Evolutionary conservation across 2,113 vertebrate species (phyloP), one percentile per base, ranked within the genome.

Genomic region (Charadrius vociferus): DNA sequence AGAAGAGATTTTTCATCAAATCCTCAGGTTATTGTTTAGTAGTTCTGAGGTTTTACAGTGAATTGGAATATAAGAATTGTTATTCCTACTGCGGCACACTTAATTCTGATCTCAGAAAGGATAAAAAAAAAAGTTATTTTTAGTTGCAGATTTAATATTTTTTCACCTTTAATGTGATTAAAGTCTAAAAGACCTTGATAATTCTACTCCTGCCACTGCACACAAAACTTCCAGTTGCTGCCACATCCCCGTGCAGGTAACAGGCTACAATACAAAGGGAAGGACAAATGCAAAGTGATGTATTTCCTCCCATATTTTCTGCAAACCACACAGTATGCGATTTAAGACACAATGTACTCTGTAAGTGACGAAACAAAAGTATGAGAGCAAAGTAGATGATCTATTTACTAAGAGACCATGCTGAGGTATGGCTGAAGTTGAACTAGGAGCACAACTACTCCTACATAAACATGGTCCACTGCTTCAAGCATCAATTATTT

Each of bases 91-190:
- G n/a, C 10, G 19, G 49, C 26, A 80, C 34, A 43, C 43, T 85
- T 80, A 74, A 92, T 95, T 94, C 85, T 73, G 78, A 92, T 92
- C 70, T 85, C 47, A 55, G 34, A 75, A 86, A 82, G 81, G 83
- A 78, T 86, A 55, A 53, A 74, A 59, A 8, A 8, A 32, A 62
- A 58, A 10, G 15, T 36, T 75, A 77, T 78, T 81, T 75, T 93
- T 90, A 89, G 66, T 62, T 49, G 70, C 47, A 89, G 59, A 70
- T 89, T 82, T 84, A 90, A 24, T 91, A 86, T 78, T 77, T 88
- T 90, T 94, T 86, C 85, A 94, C 81, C 63, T 84, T 90, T 95
- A 91, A 91, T 94, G 72, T 72, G 72, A 90, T 71, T 88, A 47
- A 86, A 91, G 41, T 80, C 37, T 73, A 36, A 74, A 79, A 89